Conservation (phyloP, 2,113 vertebrate species). For the Fulica atra region DNA sequence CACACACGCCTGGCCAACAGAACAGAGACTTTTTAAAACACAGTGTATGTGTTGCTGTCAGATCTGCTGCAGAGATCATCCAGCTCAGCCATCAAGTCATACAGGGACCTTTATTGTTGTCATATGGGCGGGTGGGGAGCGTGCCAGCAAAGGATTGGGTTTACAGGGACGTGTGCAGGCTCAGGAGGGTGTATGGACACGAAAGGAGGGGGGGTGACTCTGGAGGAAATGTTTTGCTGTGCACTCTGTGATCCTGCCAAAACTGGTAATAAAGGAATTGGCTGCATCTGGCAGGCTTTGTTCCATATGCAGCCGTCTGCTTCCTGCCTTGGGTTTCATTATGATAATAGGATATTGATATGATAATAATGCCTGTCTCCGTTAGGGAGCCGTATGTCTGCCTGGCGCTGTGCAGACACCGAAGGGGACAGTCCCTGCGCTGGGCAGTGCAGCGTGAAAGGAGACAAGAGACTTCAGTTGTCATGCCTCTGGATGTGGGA, state of each 20-base stretch:
- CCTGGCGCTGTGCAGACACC: background rate
- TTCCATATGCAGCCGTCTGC: background rate
- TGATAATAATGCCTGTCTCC: background rate
- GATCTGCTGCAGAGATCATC: background rate
- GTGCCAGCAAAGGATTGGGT: background rate
- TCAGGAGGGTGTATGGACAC: fast-evolving
- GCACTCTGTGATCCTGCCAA: background rate
- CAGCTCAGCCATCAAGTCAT: background rate
- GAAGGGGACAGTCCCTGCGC: background rate
- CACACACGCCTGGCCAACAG: fast-evolving
- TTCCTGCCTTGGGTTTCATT: background rate
- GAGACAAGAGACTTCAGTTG: fast-evolving
- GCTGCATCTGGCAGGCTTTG: background rate
- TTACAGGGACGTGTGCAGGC: fast-evolving
- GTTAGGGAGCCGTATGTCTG: background rate
- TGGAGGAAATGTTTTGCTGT: background rate
- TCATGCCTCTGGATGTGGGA: background rate
- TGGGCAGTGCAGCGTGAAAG: background rate
- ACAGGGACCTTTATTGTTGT: background rate
- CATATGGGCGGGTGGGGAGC: fast-evolving
- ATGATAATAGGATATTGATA: background rate
- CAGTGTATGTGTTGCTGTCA: background rate
- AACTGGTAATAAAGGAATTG: background rate
- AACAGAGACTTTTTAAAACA: background rate
- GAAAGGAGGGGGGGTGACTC: background rate